Evolutionary conservation across 2,797 vertebrate genomes (phyloP), one percentile per base, ranked within the genome.

Genomic region (Lepilemur septentrionalis): DNA sequence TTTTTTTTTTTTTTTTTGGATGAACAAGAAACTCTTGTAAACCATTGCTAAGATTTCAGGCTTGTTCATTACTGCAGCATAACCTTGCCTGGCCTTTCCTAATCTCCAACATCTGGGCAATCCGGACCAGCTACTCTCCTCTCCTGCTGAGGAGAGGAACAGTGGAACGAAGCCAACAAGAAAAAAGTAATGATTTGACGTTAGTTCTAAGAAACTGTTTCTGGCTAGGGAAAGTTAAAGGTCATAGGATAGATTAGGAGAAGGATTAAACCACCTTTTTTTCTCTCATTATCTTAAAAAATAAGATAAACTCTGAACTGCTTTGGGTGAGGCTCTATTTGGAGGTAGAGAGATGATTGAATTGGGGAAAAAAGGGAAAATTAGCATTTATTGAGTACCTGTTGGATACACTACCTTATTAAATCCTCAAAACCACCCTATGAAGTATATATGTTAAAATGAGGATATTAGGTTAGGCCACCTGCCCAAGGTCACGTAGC

Each of bases 201-300:
- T 82, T 59, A 85, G 18, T 61, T 82, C 43, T 50, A 92, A 95
- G 72, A 87, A 73, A 76, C 48, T 30, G 91, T 94, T 87, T 80
- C 48, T 48, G 88, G 28, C 55, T 55, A 69, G 46, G 43, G 18
- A 75, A 86, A 76, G n/a, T 67, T 76, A 78, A 80, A 91, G 91
- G 35, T 43, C 61, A 59, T 41, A 55, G 25, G 57, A 41, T 67
- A 13, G 59, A 55, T 72, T 81, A 43, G 30, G 25, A 84, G 25
- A 67, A 59, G 25, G 57, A 28, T 59, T 59, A 87, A 82, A 38
- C 41, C 50, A 82, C 48, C 32, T 78, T 69, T 89, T 89, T 50
- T 79, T 61, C 67, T 93, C 41, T 82, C 55, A 28, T 23, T 15
- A 32, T 63, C 38, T 94, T 89, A 76, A 89, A 94, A 70, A 81